These are phyloP conservation scores for Lophotis ruficrista DNA, from an alignment of 2,113 vertebrate genomes.

Conservation along the genomic window DNA sequence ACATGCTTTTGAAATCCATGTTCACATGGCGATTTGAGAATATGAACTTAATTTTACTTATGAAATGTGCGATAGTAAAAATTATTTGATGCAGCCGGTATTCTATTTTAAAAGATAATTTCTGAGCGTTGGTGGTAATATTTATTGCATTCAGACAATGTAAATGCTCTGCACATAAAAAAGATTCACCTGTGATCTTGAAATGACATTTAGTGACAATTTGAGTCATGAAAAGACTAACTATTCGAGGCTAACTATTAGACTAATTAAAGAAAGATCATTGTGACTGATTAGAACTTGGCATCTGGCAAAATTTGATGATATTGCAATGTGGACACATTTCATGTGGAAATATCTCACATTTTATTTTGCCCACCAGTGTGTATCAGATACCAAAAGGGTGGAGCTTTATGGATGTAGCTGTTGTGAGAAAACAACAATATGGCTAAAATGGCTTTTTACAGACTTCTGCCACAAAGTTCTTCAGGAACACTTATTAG, in stretches of 20 bases:
- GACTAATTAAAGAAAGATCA: neutral
- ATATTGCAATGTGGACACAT: neutral
- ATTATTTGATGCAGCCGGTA: neutral
- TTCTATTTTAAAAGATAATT: neutral
- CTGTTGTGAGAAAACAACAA: neutral
- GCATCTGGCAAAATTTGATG: neutral
- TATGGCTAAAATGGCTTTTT: neutral
- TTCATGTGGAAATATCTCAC: neutral
- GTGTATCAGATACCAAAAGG: neutral
- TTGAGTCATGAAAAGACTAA: neutral
- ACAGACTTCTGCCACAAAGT: neutral
- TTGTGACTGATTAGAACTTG: neutral
- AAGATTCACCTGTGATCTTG: neutral
- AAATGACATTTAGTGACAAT: neutral
- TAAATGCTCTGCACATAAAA: neutral
- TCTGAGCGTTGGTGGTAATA: neutral
- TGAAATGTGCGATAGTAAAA: neutral
- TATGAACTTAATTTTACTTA: neutral
- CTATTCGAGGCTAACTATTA: neutral
- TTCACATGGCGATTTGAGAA: neutral
- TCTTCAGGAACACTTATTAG: neutral
- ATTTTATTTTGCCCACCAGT: neutral
- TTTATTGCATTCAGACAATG: neutral
- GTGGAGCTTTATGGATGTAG: neutral
- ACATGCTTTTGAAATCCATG: neutral